These are phyloP conservation scores for Yoshiicerus persimilis DNA, from an alignment of 1,140 invertebrate species.

Conservation along the genomic window DNA sequence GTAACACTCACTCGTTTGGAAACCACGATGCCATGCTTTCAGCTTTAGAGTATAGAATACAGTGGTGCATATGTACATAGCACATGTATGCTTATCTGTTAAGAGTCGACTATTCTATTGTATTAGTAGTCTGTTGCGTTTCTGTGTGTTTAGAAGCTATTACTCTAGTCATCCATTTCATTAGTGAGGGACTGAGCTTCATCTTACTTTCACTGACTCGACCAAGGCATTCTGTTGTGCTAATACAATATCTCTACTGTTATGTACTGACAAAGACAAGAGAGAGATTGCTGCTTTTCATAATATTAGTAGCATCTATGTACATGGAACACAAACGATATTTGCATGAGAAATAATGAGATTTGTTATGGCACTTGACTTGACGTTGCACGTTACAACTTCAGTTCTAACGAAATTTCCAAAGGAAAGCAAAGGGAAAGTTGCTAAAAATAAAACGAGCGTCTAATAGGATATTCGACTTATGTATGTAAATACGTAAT, in stretches of 20 bases:
- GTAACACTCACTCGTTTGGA: background rate
- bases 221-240: background rate
- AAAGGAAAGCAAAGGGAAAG: background rate
- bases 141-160: background rate
- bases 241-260: background rate
- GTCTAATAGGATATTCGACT: background rate
- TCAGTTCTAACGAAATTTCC: background rate
- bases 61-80: background rate
- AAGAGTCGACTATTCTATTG: background rate
- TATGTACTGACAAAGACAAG: background rate
- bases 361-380: constrained; percentile 6
- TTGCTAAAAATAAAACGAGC: background rate
- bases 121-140: background rate
- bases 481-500: background rate
- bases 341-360: constrained; percentile 9
- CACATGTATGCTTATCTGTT: background rate
- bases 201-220: background rate
- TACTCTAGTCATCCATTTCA: background rate
- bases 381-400: background rate
- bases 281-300: background rate
- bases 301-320: background rate
- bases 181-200: background rate
- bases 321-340: background rate
- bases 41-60: background rate
- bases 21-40: background rate